Evolutionary conservation across 2,888 invertebrate genomes (phyloP).

Genomic region (Caenorhabditis macrosperma): DNA sequence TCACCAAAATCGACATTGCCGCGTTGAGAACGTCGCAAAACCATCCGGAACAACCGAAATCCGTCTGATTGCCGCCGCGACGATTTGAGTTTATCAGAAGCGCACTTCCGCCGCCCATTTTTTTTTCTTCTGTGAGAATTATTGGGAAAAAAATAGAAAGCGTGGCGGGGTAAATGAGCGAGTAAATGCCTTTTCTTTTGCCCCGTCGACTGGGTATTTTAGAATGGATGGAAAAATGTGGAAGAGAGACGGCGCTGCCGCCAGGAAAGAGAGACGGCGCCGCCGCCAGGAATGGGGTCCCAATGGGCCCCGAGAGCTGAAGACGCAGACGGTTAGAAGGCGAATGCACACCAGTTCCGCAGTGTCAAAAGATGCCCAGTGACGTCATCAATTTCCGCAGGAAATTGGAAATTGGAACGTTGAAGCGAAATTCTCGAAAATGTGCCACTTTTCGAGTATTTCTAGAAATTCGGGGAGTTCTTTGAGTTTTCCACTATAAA

Average conservation of each 20-base stretch:
- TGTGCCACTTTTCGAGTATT: too few relatives aligned
- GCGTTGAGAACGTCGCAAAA: slow-evolving; percentile 35
- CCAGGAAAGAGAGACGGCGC: too few relatives aligned
- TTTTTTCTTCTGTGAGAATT: too few relatives aligned
- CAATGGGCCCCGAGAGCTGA: too few relatives aligned
- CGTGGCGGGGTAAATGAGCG: background rate
- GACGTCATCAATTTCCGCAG: too few relatives aligned
- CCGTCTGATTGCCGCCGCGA: background rate
- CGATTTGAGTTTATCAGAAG: slow-evolving; percentile 38
- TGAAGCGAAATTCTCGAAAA: too few relatives aligned
- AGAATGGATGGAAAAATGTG: slow-evolving; percentile 9
- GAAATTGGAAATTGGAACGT: too few relatives aligned
- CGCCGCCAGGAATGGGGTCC: too few relatives aligned
- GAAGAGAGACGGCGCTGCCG: background rate
- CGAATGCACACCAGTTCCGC: too few relatives aligned
- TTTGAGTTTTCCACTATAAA: too few relatives aligned
- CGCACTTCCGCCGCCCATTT: slow-evolving; percentile 45
- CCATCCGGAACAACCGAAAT: slow-evolving; percentile 43
- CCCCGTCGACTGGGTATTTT: background rate
- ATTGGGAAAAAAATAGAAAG: background rate
- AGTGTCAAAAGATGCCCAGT: too few relatives aligned
- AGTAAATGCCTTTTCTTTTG: background rate
- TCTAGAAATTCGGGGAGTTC: too few relatives aligned
- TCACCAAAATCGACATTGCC: slow-evolving; percentile 22
- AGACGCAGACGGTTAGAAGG: background rate